Base-by-base conservation (phyloP, 2,888 invertebrate genomes). In the Volucella bombylans region DNA sequence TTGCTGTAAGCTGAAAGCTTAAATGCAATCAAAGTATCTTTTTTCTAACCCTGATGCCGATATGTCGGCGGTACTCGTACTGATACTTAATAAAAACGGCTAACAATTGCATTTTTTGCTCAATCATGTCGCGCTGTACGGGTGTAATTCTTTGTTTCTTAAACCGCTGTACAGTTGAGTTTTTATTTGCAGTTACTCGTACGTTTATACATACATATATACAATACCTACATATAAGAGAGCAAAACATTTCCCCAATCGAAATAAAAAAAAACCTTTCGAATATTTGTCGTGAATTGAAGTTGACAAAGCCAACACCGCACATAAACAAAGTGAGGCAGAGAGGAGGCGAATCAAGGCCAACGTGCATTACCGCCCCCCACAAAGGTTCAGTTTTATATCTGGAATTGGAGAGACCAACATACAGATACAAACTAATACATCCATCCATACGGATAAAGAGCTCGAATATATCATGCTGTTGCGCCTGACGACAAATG, bases 341-440 rank as follows among this genome's bases (percentile, higher is more conserved):
- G 50, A 50, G 74, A 38, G 65, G 67, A 23, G 31, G 54, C 8
- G 62, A 74, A 83, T 83, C 83, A 83, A 80, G 80, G 83, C 83
- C 83, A 83, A 83, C 80, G 65, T 83, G 71, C 61, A 79, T 52
- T 74, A 52, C 74, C 80, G 18, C 80, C 80, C 74, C 83, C 83
- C 83, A 80, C 83, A 49, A 71, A 76, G 83, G 39, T 55, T 14
- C 64, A 54, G 15, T 62, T 18, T 18, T 71, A 23, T 59, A 67
- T 64, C 71, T 78, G 78, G 62, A 78, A 78, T 54, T 47, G 47
- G 12, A 69, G 38, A 68, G 41, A 55, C 43, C 54, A 45, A 59
- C 72, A 72, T 39, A 62, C 9, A 8, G 6, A 31, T 6, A 6
- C 4, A 31, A 31, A 31, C 6, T 0, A 31, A 31, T 31, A 6